Evolutionary conservation across 2,113 vertebrate genomes (phyloP).

Genomic region (Semnopithecus entellus): DNA sequence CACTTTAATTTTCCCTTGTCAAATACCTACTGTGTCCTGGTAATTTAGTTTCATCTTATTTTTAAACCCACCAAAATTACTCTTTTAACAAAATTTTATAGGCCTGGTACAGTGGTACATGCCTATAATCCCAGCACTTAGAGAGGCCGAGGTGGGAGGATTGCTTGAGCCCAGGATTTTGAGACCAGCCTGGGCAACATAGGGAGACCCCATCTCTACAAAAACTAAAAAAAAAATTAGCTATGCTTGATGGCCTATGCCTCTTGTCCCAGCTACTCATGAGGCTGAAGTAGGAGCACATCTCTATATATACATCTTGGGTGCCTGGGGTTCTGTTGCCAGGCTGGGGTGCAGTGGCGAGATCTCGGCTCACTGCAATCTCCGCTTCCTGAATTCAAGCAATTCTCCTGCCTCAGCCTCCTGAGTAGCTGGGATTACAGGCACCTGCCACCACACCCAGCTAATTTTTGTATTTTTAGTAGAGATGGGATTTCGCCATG

Average conservation of each 20-base stretch:
- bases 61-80: constrained; percentile 5
- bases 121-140: not conserved
- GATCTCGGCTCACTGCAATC: too few species aligned
- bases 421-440: not conserved
- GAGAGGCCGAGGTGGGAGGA: not conserved
- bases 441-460: not conserved
- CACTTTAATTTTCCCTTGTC: not conserved
- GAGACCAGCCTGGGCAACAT: not conserved
- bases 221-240: not conserved
- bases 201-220: not conserved
- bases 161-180: not conserved
- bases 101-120: not conserved
- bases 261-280: not conserved
- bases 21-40: not conserved
- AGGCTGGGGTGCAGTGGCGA: too few species aligned
- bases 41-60: constrained; percentile 11
- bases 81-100: not conserved
- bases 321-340: not conserved
- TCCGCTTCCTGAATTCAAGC: not conserved
- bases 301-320: too few species aligned
- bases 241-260: not conserved
- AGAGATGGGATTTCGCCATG: not conserved
- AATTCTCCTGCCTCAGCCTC: not conserved
- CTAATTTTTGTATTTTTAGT: not conserved
- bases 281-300: not conserved